Percentiles rank a stretch among this genome's conserved stretches.
Conservation (phyloP, 37 sponge, comb jelly and placozoan genomes). For the Beroe forskalii region DNA sequence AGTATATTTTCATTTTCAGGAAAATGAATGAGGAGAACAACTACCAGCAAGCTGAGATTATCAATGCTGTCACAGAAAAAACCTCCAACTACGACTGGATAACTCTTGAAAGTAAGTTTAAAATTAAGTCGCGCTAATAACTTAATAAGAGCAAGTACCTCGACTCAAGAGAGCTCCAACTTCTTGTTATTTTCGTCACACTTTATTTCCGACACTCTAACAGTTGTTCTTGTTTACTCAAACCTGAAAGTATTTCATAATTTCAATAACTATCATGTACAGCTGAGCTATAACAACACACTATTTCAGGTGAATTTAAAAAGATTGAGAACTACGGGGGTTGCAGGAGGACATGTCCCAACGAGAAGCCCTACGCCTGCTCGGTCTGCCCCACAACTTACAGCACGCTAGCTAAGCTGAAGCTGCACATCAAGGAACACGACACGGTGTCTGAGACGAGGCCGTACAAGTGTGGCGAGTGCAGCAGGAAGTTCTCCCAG, state of each 20-base stretch:
- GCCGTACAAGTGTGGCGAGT: slow-evolving; percentile 29
- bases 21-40: too few relatives aligned
- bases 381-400: neutral
- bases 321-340: neutral
- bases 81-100: neutral
- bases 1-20: too few relatives aligned
- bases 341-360: neutral
- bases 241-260: too few relatives aligned
- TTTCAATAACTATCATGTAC: too few relatives aligned
- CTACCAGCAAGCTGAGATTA: neutral
- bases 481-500: slow-evolving; percentile 35
- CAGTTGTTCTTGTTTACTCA: too few relatives aligned
- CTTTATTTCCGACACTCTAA: too few relatives aligned
- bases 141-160: too few relatives aligned
- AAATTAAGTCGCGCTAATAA: too few relatives aligned
- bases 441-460: slow-evolving; percentile 23
- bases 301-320: slow-evolving; percentile 26
- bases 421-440: slow-evolving; percentile 51
- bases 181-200: too few relatives aligned
- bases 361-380: neutral
- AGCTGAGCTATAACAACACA: too few relatives aligned
- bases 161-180: too few relatives aligned
- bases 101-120: slow-evolving; percentile 15
- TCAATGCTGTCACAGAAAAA: neutral
- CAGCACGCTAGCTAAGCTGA: neutral